These are phyloP conservation scores for Aleadryas rufinucha DNA, from an alignment of 2,113 vertebrate species.

Conservation along the genomic window DNA sequence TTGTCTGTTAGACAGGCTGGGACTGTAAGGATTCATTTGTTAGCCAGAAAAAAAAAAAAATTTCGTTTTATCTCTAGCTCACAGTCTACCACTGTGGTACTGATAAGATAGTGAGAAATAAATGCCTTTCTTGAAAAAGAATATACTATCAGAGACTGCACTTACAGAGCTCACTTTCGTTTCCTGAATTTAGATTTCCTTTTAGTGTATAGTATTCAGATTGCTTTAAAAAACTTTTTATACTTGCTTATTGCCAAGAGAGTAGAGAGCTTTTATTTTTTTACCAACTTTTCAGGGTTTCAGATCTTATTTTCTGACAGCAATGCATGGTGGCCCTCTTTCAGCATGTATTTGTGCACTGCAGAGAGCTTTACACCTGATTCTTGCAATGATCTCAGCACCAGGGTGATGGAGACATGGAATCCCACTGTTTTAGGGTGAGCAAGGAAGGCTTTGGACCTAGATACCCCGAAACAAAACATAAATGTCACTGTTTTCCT, in stretches of 20 bases:
- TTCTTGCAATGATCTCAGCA: neutral
- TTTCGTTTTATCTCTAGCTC: neutral
- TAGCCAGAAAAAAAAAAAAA: neutral
- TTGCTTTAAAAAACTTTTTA: neutral
- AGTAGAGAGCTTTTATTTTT: neutral
- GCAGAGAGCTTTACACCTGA: neutral
- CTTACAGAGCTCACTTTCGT: neutral
- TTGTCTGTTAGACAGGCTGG: neutral
- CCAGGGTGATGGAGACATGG: neutral
- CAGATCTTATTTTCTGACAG: neutral
- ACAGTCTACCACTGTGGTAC: neutral
- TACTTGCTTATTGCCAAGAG: neutral
- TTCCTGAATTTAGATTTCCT: neutral
- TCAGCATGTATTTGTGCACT: neutral
- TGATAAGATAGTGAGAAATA: slow-evolving; percentile 9
- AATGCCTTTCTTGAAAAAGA: neutral
- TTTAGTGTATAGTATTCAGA: neutral
- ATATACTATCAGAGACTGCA: neutral
- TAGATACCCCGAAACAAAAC: neutral
- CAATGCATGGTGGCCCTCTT: neutral
- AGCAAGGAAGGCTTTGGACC: neutral
- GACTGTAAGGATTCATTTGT: neutral
- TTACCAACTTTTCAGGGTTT: neutral
- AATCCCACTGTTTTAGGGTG: neutral
- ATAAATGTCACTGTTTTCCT: neutral